phyloP scores from a whole-genome alignment of 2,888 invertebrate genomes.

The Cephus sareptanus region DNA sequence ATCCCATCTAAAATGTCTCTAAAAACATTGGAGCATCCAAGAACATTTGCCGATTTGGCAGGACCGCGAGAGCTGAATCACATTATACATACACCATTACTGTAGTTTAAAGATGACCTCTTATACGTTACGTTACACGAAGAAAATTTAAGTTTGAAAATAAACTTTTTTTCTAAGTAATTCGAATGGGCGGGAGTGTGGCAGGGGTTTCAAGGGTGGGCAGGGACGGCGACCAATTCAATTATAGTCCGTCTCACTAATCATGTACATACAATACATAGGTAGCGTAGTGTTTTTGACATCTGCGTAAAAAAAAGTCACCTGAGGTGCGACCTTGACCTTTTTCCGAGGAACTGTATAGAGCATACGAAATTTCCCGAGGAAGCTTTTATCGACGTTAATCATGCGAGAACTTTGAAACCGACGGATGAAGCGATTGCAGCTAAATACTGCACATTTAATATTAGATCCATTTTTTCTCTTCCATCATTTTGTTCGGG shows the following conservation, averaged over 20 bases:
- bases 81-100: slow-evolving; percentile 27
- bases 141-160: slow-evolving; percentile 6
- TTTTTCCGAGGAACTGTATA: neutral
- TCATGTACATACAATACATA: neutral
- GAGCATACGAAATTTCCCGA: neutral
- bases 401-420: neutral
- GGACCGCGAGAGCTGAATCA: slow-evolving; percentile 30
- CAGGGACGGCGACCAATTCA: slow-evolving; percentile 37
- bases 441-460: neutral
- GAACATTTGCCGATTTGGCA: slow-evolving; percentile 12
- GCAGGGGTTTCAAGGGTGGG: slow-evolving; percentile 31
- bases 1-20: slow-evolving; percentile 13
- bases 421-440: neutral
- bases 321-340: neutral
- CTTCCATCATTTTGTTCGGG: slow-evolving; percentile 8
- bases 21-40: slow-evolving; percentile 4
- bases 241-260: slow-evolving; percentile 8
- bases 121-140: slow-evolving; percentile 1
- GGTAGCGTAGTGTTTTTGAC: neutral
- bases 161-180: slow-evolving; percentile 4
- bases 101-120: slow-evolving; percentile 1
- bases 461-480: neutral
- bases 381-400: neutral
- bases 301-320: neutral
- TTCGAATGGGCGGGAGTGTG: slow-evolving; percentile 32